Percentiles rank a stretch among this genome's conserved stretches.
Evolutionary conservation across 92 coral and sea anemone species (phyloP).

Genomic region (Phenganax stokvisi): DNA sequence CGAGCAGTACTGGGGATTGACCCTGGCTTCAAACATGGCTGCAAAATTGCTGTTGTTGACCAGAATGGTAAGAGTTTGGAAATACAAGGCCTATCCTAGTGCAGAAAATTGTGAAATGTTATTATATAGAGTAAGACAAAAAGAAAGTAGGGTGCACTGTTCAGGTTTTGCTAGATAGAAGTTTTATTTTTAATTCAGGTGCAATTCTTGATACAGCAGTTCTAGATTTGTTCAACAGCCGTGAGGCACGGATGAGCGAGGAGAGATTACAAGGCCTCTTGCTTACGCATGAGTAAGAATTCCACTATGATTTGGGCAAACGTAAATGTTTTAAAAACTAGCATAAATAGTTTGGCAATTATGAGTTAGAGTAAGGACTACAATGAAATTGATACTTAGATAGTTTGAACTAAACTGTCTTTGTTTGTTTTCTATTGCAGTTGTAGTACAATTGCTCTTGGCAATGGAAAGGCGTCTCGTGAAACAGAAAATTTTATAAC

Average conservation of each 20-base stretch:
- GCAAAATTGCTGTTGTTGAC: constrained; percentile 74
- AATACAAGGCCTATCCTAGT: background rate
- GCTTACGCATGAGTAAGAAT: constrained; percentile 58
- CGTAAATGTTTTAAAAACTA: too few relatives aligned
- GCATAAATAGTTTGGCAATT: too few relatives aligned
- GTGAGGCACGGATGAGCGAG: constrained; percentile 41
- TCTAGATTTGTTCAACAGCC: constrained; percentile 62
- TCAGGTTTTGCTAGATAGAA: background rate
- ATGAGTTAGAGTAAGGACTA: too few relatives aligned
- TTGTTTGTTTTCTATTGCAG: constrained; percentile 29
- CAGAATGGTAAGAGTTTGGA: constrained; percentile 49
- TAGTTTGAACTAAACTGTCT: too few relatives aligned
- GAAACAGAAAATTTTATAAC: constrained; percentile 75
- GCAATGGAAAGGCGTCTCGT: constrained; percentile 88
- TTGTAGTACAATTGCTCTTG: constrained; percentile 84
- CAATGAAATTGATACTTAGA: too few relatives aligned
- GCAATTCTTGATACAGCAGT: constrained; percentile 63
- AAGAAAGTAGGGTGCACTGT: too few relatives aligned
- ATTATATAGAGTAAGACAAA: too few relatives aligned
- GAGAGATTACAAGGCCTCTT: constrained; percentile 48
- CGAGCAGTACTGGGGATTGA: constrained; percentile 66
- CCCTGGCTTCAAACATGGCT: constrained; percentile 91
- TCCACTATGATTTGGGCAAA: background rate
- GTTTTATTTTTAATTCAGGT: constrained; percentile 41
- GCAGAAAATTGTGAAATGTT: too few relatives aligned